Conservation (phyloP, 2,888 invertebrate genomes). For the Brenthis ino region DNA sequence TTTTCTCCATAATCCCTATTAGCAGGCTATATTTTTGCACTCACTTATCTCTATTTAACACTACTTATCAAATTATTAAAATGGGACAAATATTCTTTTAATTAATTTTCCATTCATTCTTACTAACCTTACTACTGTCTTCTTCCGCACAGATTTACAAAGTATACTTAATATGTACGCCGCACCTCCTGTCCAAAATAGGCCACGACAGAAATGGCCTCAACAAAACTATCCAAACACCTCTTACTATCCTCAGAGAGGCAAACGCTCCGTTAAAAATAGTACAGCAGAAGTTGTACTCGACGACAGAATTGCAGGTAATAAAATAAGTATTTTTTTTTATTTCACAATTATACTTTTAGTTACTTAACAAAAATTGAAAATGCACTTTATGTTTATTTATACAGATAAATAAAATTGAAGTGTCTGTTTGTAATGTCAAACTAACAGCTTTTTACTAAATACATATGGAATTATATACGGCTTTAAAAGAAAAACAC, state of each 20-base stretch:
- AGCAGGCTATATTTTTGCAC: no score
- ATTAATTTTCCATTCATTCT: neutral
- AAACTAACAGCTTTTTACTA: no score
- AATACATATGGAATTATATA: no score
- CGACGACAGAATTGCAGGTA: constrained; percentile 55
- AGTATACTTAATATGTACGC: constrained; percentile 40
- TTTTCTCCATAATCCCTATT: no score
- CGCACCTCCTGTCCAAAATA: constrained; percentile 33
- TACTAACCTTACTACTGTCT: constrained; percentile 22
- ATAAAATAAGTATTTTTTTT: constrained; percentile 3
- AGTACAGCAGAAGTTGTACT: constrained; percentile 43
- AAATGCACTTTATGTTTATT: neutral
- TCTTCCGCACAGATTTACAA: constrained; percentile 44
- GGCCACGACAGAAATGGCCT: constrained; percentile 12
- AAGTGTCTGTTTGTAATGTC: no score
- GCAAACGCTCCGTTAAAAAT: constrained; percentile 36
- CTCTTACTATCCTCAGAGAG: constrained; percentile 26
- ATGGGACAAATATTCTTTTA: no score
- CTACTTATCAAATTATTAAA: no score
- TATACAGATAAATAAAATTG: no score
- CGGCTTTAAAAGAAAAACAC: no score
- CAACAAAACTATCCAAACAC: constrained; percentile 15
- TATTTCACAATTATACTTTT: neutral
- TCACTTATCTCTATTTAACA: no score
- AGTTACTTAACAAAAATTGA: neutral